These are phyloP conservation scores for Fregetta grallaria DNA, from an alignment of 2,113 vertebrate genomes.

Conservation along the genomic window DNA sequence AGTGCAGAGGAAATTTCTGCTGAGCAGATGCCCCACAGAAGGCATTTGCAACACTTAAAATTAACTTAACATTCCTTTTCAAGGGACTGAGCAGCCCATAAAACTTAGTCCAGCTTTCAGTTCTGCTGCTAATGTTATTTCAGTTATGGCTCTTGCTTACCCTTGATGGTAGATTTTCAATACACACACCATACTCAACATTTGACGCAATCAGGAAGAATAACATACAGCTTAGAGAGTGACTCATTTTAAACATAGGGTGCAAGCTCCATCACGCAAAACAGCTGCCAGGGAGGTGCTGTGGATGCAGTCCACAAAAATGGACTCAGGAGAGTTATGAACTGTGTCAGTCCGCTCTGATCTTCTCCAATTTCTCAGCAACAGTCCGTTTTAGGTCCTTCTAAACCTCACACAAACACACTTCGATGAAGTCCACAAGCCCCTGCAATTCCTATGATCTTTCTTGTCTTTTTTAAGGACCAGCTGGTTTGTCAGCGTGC, in stretches of 20 bases:
- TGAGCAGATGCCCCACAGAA: neutral
- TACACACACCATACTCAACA: neutral
- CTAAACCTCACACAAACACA: neutral
- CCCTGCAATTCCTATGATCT: neutral
- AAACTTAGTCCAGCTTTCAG: neutral
- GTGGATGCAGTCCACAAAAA: neutral
- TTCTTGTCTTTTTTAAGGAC: neutral
- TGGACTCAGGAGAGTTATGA: neutral
- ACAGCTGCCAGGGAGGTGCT: rapidly evolving
- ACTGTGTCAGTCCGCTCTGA: neutral
- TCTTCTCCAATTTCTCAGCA: neutral
- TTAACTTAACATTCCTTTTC: slow-evolving; percentile 14
- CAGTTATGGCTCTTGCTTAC: neutral
- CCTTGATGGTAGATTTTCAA: neutral
- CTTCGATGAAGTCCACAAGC: neutral
- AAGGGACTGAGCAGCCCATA: neutral
- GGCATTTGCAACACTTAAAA: slow-evolving; percentile 11
- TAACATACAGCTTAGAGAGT: neutral
- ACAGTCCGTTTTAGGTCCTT: neutral
- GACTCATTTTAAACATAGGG: neutral
- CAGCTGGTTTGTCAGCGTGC: neutral
- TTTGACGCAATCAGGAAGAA: neutral
- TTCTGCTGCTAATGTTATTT: neutral
- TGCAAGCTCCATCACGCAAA: neutral
- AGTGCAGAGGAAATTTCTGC: slow-evolving; percentile 33